Evolutionary conservation across 2,888 invertebrate species (phyloP).

Genomic region (Melieria crassipennis): DNA sequence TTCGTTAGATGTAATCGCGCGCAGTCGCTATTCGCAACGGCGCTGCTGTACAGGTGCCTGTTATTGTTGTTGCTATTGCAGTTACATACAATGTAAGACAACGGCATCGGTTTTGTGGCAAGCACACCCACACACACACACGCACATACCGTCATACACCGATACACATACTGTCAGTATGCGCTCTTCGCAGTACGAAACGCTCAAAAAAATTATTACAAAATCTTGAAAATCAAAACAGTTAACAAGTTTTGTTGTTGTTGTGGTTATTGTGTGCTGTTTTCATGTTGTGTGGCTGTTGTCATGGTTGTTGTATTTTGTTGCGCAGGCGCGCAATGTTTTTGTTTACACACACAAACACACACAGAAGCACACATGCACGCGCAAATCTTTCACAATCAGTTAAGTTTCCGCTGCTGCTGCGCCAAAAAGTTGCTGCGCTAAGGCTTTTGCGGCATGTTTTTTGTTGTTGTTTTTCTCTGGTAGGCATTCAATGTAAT

Average conservation of each 20-base stretch:
- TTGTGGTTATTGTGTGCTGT: background rate
- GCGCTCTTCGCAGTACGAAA: background rate
- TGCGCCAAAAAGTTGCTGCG: background rate
- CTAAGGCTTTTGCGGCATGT: background rate
- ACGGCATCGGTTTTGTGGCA: background rate
- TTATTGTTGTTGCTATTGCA: too few relatives aligned
- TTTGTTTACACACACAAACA: background rate
- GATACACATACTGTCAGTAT: background rate
- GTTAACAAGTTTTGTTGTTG: constrained; percentile 15
- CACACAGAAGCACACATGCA: too few relatives aligned
- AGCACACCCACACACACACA: background rate
- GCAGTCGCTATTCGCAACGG: background rate
- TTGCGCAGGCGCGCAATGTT: constrained; percentile 1
- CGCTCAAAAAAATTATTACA: constrained; percentile 30
- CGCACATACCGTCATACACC: background rate
- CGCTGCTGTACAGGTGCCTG: background rate
- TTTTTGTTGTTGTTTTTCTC: background rate
- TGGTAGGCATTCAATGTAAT: background rate
- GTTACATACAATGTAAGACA: too few relatives aligned
- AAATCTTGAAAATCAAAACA: constrained; percentile 30
- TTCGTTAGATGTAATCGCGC: constrained; percentile 60
- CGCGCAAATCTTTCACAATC: background rate
- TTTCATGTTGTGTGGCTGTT: too few relatives aligned
- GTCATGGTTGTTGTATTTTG: background rate
- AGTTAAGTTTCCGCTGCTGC: background rate